A percentile compares a stretch with the other conserved stretches of the same genome.
These are phyloP conservation scores for Onychostruthus taczanowskii DNA, from an alignment of 2,113 vertebrate genomes.

Conservation along the genomic window DNA sequence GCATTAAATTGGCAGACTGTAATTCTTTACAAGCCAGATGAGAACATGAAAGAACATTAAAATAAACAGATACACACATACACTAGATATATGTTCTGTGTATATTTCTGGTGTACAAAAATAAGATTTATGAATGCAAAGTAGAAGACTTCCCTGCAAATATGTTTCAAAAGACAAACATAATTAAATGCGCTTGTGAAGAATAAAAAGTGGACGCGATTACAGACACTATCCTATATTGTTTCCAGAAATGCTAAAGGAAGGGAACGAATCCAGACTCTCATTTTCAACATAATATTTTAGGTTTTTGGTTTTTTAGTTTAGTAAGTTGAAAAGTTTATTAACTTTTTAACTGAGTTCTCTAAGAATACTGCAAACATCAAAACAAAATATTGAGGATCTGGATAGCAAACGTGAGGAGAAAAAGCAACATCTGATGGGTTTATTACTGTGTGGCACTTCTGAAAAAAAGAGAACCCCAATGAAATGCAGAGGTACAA, in stretches of 20 bases:
- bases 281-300: background rate
- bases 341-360: background rate
- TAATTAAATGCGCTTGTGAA: constrained; percentile 70
- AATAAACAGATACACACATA: constrained; percentile 62
- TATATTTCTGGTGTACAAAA: constrained; percentile 46
- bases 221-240: constrained; percentile 36
- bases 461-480: background rate
- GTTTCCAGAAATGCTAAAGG: constrained; percentile 21
- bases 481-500: background rate
- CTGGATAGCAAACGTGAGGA: background rate
- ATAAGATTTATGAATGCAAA: constrained; percentile 58
- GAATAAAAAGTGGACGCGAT: constrained; percentile 58
- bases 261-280: constrained; percentile 16
- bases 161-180: constrained; percentile 66
- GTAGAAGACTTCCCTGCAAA: constrained; percentile 63
- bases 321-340: background rate
- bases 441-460: background rate
- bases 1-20: constrained; percentile 45
- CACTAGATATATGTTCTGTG: constrained; percentile 38
- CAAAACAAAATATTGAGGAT: constrained; percentile 20
- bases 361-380: background rate
- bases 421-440: background rate
- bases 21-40: constrained; percentile 66
- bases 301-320: background rate
- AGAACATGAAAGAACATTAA: constrained; percentile 56